Conservation (phyloP, 2,797 vertebrate genomes). For the Hemibagrus guttatus region DNA sequence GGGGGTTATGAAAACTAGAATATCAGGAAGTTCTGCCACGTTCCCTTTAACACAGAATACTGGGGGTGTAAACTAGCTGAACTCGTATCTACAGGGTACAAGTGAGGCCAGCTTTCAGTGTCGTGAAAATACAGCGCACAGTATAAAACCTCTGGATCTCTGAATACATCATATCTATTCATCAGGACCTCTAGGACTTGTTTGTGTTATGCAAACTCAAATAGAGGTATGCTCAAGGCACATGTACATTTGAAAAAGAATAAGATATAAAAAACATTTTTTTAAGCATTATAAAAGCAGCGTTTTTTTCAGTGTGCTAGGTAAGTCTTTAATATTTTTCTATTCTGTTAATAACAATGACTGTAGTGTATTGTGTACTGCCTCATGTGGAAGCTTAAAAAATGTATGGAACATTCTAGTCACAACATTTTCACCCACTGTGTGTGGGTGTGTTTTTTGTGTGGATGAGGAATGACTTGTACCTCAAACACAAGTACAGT, state of each 20-base stretch:
- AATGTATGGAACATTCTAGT: not conserved
- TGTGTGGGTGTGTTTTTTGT: not conserved
- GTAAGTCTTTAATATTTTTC: not conserved
- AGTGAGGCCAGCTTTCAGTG: constrained; percentile 22
- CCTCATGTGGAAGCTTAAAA: not conserved
- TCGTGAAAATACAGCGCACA: constrained; percentile 9
- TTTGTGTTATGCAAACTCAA: constrained; percentile 22
- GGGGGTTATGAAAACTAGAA: not conserved
- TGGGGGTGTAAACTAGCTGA: constrained; percentile 18
- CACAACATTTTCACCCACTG: not conserved
- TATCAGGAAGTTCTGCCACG: not conserved
- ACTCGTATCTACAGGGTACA: constrained; percentile 35
- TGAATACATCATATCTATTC: not conserved
- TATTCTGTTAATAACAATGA: not conserved
- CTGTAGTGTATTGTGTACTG: not conserved
- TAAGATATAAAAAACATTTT: not conserved
- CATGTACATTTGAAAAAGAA: not conserved
- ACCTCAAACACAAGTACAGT: not conserved
- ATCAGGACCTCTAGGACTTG: not conserved
- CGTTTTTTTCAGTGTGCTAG: not conserved
- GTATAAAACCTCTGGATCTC: constrained; percentile 1
- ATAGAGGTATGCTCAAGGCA: constrained; percentile 20
- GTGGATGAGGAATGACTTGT: not conserved
- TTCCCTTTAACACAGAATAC: not conserved
- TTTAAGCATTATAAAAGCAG: not conserved